phyloP scores from a whole-genome alignment of 2,113 vertebrate species.

The Oryzias woworae region DNA sequence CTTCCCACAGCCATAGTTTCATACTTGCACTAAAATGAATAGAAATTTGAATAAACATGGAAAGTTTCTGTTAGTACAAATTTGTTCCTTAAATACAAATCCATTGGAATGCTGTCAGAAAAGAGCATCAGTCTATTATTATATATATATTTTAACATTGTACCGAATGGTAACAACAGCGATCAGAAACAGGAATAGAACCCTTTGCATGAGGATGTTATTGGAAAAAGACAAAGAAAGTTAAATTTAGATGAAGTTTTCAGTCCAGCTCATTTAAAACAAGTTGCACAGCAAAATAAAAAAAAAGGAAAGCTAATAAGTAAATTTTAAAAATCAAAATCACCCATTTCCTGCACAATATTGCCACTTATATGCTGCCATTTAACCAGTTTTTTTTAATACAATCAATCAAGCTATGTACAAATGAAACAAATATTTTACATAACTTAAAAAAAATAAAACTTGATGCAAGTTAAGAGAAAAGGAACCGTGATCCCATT shows the following conservation, averaged over 20 bases:
- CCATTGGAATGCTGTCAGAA: constrained; percentile 80
- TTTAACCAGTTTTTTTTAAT: constrained; percentile 70
- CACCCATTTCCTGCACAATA: constrained; percentile 80
- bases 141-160: constrained; percentile 57
- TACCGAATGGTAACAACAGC: constrained; percentile 59
- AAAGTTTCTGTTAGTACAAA: constrained; percentile 75
- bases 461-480: constrained; percentile 99
- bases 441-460: constrained; percentile 86
- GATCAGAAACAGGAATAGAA: constrained; percentile 58
- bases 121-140: constrained; percentile 50
- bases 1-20: constrained; percentile 62
- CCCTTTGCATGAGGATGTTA: constrained; percentile 31
- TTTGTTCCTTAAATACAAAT: constrained; percentile 82
- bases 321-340: constrained; percentile 51
- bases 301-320: constrained; percentile 18
- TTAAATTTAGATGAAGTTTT: constrained; percentile 41
- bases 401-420: constrained; percentile 86
- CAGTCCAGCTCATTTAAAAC: constrained; percentile 59
- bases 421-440: constrained; percentile 96
- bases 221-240: constrained; percentile 38
- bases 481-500: constrained; percentile 89
- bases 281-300: constrained; percentile 79
- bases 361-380: constrained; percentile 72
- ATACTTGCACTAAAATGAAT: constrained; percentile 65
- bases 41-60: constrained; percentile 67